phyloP scores from a whole-genome alignment of 2,797 vertebrate genomes.

The Trichosurus vulpecula region DNA sequence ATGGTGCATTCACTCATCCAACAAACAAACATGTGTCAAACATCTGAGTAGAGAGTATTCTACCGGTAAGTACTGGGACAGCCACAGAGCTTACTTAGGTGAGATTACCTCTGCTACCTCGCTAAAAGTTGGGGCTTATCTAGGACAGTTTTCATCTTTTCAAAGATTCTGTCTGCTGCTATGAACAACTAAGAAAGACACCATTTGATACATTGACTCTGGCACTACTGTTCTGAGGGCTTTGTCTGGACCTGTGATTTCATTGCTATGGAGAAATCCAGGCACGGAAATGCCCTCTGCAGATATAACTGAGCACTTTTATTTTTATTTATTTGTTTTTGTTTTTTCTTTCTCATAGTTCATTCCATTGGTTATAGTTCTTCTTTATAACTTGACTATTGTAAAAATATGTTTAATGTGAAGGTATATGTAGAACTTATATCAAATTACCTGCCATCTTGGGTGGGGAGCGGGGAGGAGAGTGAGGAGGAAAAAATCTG shows the following conservation, averaged over 20 bases:
- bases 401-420: too few relatives aligned
- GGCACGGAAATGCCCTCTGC: background rate
- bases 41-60: background rate
- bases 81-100: background rate
- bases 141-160: background rate
- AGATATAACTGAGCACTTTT: background rate
- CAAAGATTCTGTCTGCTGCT: background rate
- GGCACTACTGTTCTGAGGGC: background rate
- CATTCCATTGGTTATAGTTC: too few relatives aligned
- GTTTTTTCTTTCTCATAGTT: too few relatives aligned
- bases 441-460: too few relatives aligned
- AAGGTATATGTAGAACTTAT: too few relatives aligned
- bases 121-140: background rate
- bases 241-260: background rate
- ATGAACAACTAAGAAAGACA: background rate
- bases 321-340: too few relatives aligned
- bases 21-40: background rate
- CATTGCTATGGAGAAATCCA: background rate
- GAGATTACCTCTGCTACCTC: background rate
- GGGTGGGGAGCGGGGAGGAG: too few relatives aligned
- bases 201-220: background rate
- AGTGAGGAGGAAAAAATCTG: too few relatives aligned
- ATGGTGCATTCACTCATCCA: background rate
- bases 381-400: too few relatives aligned
- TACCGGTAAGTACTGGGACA: background rate